Percentiles rank a stretch among this genome's conserved stretches.
Conservation (phyloP, 2,888 invertebrate species). For the Noctuana brunneofusca region DNA sequence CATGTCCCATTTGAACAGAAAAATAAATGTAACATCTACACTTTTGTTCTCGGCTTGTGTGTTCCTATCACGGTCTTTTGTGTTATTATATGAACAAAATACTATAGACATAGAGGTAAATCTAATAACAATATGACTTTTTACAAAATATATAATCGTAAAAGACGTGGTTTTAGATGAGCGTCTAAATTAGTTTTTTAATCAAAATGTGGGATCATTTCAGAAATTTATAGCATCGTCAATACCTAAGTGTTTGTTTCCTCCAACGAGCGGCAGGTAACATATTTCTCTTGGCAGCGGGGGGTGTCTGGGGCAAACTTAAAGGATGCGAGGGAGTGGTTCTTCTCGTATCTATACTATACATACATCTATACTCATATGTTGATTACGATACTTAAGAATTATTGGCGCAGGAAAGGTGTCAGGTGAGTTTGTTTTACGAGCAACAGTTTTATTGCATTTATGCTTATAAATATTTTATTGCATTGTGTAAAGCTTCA, state of each 20-base stretch:
- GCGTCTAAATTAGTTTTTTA: constrained; percentile 70
- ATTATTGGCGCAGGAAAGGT: constrained; percentile 34
- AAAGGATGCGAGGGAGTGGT: constrained; percentile 55
- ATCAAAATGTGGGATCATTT: constrained; percentile 70
- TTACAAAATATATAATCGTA: constrained; percentile 49
- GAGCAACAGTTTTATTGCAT: constrained; percentile 35
- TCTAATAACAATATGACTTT: constrained; percentile 6
- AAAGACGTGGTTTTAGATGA: constrained; percentile 48
- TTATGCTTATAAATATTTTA: constrained; percentile 36
- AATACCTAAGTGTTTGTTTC: constrained; percentile 73
- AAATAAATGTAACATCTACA: too few relatives aligned
- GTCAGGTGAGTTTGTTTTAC: constrained; percentile 35
- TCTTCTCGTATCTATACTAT: constrained; percentile 44
- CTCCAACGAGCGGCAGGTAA: constrained; percentile 68
- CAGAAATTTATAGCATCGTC: constrained; percentile 69
- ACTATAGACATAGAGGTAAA: neutral
- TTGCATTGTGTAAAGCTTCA: constrained; percentile 32
- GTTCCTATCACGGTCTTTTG: too few relatives aligned
- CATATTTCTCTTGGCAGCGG: constrained; percentile 69
- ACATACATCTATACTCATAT: constrained; percentile 30
- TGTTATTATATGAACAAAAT: neutral
- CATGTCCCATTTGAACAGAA: too few relatives aligned
- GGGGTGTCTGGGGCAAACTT: constrained; percentile 65
- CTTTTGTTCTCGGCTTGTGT: too few relatives aligned
- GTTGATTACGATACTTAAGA: constrained; percentile 34